Base-by-base conservation (phyloP, 2,888 invertebrate species). In the Aphodius sticticus region DNA sequence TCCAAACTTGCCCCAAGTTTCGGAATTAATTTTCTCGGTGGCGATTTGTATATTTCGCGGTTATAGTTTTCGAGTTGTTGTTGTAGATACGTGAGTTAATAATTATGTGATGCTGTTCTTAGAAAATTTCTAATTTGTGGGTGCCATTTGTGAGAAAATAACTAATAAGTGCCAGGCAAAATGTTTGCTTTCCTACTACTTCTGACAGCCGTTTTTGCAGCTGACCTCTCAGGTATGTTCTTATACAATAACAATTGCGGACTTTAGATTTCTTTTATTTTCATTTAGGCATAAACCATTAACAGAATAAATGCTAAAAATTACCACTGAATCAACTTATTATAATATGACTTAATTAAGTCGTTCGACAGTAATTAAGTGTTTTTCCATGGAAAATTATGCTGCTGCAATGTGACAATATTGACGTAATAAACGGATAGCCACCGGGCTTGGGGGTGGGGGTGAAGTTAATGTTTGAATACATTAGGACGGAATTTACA, bases 161-260 rank as follows among this genome's bases (percentile, higher is more conserved):
- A 36, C 2, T 15, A 14, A 35, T 69, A 69, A 16, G 26, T 69
- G 35, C 38, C 75, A 36, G 76, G 69, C 78, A 78, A 76, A 71
- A 80, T 80, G 80, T 76, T 80, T 76, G 38, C 69, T 71, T 76
- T 70, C 76, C 76, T 80, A 16, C 69, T 80, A 36, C 76, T 80
- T 70, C 76, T 80, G 3, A 53, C 53, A 76, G 37, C 78, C 6
- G 74, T 80, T 69, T 76, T 80, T 75, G 77, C 80, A n/a, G 69
- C 76, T 37, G 80, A 76, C 37, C 69, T 78, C 15, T 80, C 80
- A 80, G 80, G 80, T 80, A 79, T 76, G 69, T 79, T 69, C 26
- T n/a, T n/a, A n/a, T n/a, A n/a, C n/a, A n/a, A n/a, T n/a, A n/a
- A n/a, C n/a, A n/a, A n/a, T n/a, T n/a, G n/a, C n/a, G n/a, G n/a